A percentile compares a stretch with the other conserved stretches of the same genome.
phyloP scores from a whole-genome alignment of 2,113 vertebrate genomes.

The Mustela nigripes region DNA sequence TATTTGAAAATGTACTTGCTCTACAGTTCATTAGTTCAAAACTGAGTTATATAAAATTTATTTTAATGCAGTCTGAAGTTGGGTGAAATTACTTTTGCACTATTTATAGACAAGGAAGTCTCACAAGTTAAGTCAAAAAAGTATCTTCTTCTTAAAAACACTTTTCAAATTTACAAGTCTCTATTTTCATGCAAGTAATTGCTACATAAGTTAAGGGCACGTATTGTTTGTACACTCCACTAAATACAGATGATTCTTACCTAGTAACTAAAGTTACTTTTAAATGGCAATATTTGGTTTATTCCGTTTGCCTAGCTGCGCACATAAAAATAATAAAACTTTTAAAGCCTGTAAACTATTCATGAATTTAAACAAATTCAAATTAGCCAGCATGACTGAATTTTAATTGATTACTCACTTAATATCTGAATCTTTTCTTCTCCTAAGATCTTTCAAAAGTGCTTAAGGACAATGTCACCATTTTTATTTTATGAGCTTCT shows the following conservation, averaged over 20 bases:
- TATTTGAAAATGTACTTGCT: slow-evolving; percentile 8
- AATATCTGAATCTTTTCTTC: slow-evolving; percentile 49
- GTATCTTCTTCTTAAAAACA: slow-evolving; percentile 32
- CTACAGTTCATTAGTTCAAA: slow-evolving; percentile 46
- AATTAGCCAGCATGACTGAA: slow-evolving; percentile 23
- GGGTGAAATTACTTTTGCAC: slow-evolving; percentile 7
- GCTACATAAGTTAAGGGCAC: slow-evolving; percentile 35
- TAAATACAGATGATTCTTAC: slow-evolving; percentile 67
- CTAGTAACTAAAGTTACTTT: slow-evolving; percentile 69
- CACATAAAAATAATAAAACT: slow-evolving; percentile 67
- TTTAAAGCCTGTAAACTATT: slow-evolving; percentile 32
- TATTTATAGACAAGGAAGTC: slow-evolving; percentile 30
- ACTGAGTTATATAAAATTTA: slow-evolving; percentile 23
- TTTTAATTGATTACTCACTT: slow-evolving; percentile 35
- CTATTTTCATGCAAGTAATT: slow-evolving; percentile 53
- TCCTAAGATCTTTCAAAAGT: slow-evolving; percentile 33
- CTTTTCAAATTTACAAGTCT: slow-evolving; percentile 53
- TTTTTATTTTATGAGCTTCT: slow-evolving; percentile 52
- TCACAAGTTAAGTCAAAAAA: slow-evolving; percentile 48
- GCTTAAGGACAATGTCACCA: neutral
- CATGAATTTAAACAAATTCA: slow-evolving; percentile 51
- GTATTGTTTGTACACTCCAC: slow-evolving; percentile 23
- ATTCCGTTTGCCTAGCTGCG: slow-evolving; percentile 37
- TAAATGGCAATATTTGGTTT: slow-evolving; percentile 54
- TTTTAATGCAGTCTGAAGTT: slow-evolving; percentile 57